A percentile compares a stretch with the other conserved stretches of the same genome.
phyloP scores from a whole-genome alignment of 2,113 vertebrate species.

The Sciurus niger region DNA sequence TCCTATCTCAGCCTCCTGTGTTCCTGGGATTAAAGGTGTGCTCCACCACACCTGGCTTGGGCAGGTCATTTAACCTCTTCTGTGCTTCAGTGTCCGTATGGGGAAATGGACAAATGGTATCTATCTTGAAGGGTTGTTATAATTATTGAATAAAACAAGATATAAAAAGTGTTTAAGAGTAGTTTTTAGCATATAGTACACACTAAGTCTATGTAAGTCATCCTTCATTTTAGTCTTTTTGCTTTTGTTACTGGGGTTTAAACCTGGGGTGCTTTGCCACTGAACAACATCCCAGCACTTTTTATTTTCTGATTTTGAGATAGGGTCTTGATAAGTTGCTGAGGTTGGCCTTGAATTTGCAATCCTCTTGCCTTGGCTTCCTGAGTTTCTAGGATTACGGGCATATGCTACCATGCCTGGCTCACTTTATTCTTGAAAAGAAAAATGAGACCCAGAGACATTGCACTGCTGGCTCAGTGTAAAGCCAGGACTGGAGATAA shows the following conservation, averaged over 20 bases:
- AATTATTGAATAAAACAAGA: conserved; percentile 42
- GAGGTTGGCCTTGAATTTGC: too few species aligned
- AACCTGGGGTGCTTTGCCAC: too few species aligned
- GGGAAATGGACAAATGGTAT: not conserved
- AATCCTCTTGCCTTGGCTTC: too few species aligned
- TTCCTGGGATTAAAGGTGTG: too few species aligned
- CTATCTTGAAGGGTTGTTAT: not conserved
- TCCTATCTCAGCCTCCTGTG: too few species aligned
- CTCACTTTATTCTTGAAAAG: not conserved
- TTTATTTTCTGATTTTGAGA: too few species aligned
- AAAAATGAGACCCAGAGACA: not conserved
- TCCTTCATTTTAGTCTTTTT: conserved; percentile 3
- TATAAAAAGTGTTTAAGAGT: not conserved
- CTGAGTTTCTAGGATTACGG: too few species aligned
- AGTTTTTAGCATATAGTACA: not conserved
- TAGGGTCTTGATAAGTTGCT: too few species aligned
- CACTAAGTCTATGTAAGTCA: not conserved
- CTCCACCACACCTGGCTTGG: not conserved
- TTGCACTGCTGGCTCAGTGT: not conserved
- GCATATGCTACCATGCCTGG: too few species aligned
- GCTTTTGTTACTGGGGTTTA: too few species aligned
- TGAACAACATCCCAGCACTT: too few species aligned
- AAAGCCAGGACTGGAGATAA: not conserved
- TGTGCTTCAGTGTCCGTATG: not conserved
- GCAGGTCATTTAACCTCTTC: not conserved